phyloP scores from a whole-genome alignment of 2,113 vertebrate species.

The Apodemus sylvaticus region DNA sequence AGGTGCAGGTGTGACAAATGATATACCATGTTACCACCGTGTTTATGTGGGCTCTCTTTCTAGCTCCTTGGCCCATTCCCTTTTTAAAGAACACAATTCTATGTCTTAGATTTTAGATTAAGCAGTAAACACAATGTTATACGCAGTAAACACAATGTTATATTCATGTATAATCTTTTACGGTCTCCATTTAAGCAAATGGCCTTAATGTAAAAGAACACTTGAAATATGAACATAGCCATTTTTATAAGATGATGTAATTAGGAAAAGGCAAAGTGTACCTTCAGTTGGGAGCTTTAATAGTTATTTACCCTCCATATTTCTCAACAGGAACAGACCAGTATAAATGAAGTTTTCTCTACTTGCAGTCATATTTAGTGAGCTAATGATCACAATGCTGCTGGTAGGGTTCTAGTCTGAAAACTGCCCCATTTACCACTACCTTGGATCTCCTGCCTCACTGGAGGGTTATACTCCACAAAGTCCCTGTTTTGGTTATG shows the following conservation, averaged over 20 bases:
- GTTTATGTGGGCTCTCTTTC: background rate
- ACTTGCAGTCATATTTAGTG: conserved; percentile 44
- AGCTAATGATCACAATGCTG: background rate
- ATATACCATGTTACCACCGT: background rate
- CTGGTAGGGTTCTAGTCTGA: conserved; percentile 54
- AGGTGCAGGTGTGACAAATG: too few relatives aligned
- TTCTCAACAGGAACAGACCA: conserved; percentile 41
- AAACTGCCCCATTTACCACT: conserved; percentile 49
- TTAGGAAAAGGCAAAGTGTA: conserved; percentile 53
- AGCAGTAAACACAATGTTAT: conserved; percentile 21
- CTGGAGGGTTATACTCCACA: conserved; percentile 12
- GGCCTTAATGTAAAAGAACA: conserved; percentile 35
- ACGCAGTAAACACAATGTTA: conserved; percentile 23
- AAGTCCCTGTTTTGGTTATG: conserved; percentile 2
- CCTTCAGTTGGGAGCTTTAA: conserved; percentile 46
- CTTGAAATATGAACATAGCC: background rate
- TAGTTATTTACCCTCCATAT: background rate
- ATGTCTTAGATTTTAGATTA: conserved; percentile 22
- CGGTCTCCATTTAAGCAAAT: conserved; percentile 17
- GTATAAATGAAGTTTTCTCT: conserved; percentile 21
- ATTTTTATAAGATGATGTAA: background rate
- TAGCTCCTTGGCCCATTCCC: background rate
- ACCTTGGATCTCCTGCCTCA: conserved; percentile 24
- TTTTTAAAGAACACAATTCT: conserved; percentile 8
- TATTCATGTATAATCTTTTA: background rate